Evolutionary conservation across 2,797 vertebrate species (phyloP).

Genomic region (Lepilemur ruficaudatus): DNA sequence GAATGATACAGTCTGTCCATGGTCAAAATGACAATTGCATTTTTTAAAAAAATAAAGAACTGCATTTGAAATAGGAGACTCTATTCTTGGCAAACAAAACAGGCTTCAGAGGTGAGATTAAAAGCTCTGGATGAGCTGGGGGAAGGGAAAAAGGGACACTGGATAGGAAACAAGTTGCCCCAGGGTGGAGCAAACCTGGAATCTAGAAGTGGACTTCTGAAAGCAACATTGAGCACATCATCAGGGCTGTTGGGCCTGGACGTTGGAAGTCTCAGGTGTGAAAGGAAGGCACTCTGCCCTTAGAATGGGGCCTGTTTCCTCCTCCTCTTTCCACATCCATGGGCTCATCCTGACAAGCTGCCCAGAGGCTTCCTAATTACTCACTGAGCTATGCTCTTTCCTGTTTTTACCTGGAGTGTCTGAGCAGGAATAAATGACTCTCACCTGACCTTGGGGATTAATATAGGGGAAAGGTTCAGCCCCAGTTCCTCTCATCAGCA

Average conservation of each 20-base stretch:
- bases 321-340: neutral
- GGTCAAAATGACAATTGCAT: conserved; percentile 61
- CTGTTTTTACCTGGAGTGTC: neutral
- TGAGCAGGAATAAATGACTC: neutral
- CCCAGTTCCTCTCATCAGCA: neutral
- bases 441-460: neutral
- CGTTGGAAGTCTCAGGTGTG: neutral
- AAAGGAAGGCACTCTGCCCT: neutral
- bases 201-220: neutral
- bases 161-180: neutral
- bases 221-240: neutral
- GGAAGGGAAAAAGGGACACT: neutral
- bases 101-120: conserved; percentile 10
- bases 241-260: neutral
- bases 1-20: conserved; percentile 1
- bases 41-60: conserved; percentile 23
- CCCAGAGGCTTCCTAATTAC: neutral
- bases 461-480: neutral
- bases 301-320: neutral
- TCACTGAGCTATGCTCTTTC: neutral
- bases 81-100: conserved; percentile 55
- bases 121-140: conserved; percentile 1
- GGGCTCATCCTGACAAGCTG: neutral
- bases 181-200: neutral
- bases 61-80: neutral